Evolutionary conservation across 2,797 vertebrate genomes (phyloP), one percentile per base, ranked within the genome.

Genomic region (Dicrostonyx torquatus): DNA sequence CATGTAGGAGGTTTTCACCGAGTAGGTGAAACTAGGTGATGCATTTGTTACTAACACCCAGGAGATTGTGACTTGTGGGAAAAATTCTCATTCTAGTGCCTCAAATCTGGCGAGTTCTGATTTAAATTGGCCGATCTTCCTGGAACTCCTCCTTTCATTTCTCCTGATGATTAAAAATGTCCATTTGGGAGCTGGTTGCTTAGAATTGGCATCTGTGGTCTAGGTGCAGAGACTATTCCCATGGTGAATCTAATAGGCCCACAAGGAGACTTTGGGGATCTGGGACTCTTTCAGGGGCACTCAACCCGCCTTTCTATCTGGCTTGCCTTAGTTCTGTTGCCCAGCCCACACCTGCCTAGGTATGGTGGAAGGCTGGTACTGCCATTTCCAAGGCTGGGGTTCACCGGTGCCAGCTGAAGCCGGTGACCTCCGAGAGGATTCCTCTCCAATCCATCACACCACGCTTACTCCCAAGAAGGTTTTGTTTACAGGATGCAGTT

Each of bases 1-100:
- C 87, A 76, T 93, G 89, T 64, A 85, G 76, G 89, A 80, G 60
- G 58, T 95, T 95, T 94, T 84, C 93, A 91, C 91, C 64, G 87
- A 78, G 77, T 55, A 62, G 64, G 60, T 37, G 77, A 92, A 94
- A 90, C 72, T 79, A 95, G 87, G 92, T 79, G 92, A 79, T 45
- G 75, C 37, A 62, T 92, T 96, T 29, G 4, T 80, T 34, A 87
- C 73, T 73, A 58, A 62, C 50, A 93, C 94, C 79, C 83, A 55
- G 64, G 79, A 91, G 84, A 84, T 94, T 72, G 55, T 76, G 82
- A 66, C 87, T 58, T 80, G 87, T 91, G 89, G 87, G 12, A n/a
- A 85, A 82, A 93, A 90, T 73, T 64, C 78, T 75, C 31, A 34
- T 96, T 95, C 70, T 53, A 90, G 50, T 64, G 82, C 89, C 75